phyloP scores from a whole-genome alignment of 2,888 invertebrate species.

The Stictocephala bisonia region DNA sequence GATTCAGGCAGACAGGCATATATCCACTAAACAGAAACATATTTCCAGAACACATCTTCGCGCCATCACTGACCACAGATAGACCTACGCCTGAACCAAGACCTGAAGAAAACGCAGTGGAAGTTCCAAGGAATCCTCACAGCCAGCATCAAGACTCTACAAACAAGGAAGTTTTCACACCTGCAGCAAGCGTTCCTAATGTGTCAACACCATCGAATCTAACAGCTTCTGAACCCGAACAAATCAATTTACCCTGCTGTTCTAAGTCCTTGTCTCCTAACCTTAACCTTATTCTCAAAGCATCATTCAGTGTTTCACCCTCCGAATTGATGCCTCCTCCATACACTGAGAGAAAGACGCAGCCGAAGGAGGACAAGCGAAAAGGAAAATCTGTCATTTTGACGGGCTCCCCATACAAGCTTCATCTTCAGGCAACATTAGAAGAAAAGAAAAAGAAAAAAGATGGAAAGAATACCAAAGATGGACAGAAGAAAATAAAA shows the following conservation, averaged over 20 bases:
- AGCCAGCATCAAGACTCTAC: no score
- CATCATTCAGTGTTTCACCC: neutral
- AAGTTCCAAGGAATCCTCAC: no score
- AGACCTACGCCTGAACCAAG: no score
- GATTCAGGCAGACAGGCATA: neutral
- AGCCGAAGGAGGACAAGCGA: neutral
- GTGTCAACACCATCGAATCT: conserved; percentile 5
- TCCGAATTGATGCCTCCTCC: conserved; percentile 7
- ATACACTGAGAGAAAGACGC: neutral
- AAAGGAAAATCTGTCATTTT: neutral
- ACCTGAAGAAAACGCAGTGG: no score
- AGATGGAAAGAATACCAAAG: neutral
- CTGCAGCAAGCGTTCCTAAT: neutral
- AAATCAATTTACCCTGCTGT: neutral
- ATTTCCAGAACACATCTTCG: no score
- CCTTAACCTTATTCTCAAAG: neutral
- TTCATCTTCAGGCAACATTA: neutral
- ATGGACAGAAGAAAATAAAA: no score
- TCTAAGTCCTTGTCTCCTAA: neutral
- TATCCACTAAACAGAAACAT: no score
- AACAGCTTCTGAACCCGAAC: neutral
- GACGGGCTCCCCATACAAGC: neutral
- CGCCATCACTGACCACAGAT: no score
- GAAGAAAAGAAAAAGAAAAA: neutral
- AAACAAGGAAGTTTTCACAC: no score